Percentiles rank a stretch among this genome's conserved stretches.
phyloP scores from a whole-genome alignment of 2,797 vertebrate species.

The Phoeniculus purpureus region DNA sequence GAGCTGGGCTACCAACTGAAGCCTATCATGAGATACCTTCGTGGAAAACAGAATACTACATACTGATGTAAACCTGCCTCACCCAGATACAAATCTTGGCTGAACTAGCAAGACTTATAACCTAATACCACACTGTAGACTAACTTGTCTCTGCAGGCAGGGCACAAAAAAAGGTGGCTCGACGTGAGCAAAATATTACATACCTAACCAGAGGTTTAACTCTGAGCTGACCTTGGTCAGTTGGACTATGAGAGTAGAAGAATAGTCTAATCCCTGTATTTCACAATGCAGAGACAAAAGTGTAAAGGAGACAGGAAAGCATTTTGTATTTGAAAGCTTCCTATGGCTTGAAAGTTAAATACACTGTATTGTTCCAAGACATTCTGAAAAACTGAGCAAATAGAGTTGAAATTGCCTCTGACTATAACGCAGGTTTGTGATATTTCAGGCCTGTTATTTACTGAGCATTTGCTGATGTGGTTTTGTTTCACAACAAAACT shows the following conservation, averaged over 20 bases:
- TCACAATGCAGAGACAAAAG: background rate
- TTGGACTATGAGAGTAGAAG: background rate
- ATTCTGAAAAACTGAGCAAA: conserved; percentile 50
- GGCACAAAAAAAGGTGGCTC: background rate
- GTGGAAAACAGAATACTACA: background rate
- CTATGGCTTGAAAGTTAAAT: background rate
- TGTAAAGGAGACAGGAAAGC: background rate
- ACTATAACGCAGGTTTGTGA: conserved; percentile 36
- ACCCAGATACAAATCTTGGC: background rate
- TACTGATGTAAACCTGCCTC: background rate
- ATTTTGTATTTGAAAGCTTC: background rate
- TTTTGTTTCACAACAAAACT: conserved; percentile 21
- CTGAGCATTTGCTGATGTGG: conserved; percentile 51
- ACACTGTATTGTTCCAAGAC: conserved; percentile 25
- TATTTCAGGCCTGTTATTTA: conserved; percentile 53
- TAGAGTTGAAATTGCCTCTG: conserved; percentile 57
- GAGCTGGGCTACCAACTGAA: background rate
- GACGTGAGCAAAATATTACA: background rate
- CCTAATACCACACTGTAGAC: background rate
- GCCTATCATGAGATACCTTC: background rate
- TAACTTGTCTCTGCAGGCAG: background rate
- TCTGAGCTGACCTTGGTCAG: background rate
- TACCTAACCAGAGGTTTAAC: background rate
- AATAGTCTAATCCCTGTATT: background rate
- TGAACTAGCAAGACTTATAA: background rate